Evolutionary conservation across 2,113 vertebrate genomes (phyloP), one percentile per base, ranked within the genome.

Genomic region (Salvelinus fontinalis): DNA sequence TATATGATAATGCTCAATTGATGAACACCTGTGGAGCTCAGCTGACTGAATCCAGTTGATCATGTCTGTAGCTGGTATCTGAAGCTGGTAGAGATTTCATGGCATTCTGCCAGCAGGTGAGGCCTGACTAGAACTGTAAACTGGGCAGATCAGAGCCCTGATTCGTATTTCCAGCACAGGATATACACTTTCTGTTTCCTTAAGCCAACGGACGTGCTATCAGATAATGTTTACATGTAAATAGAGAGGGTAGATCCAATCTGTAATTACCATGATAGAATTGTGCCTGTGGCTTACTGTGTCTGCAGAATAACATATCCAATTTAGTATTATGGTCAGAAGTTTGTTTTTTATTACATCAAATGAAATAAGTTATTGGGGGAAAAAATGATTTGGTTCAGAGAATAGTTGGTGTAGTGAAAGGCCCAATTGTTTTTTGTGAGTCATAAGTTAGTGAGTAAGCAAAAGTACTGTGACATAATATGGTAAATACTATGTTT

Each of bases 1-100:
- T 78, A 7, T 73, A 81, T 86, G 87, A 86, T 82, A 86, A 89
- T 83, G 78, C 76, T 88, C 88, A 86, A 83, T 85, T 88, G 87
- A 82, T 51, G 81, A 82, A 81, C 87, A 88, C 86, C 84, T 90
- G 86, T 71, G 75, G 68, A 27, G 64, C 60, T 64, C 78, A 24
- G 60, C 9, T 24, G 7, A 11, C 3, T 22, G 60, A 0, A 64
- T n/a, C 22, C 20, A 44, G 20, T 48, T 54, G 75, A 70, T 71
- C 11, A 16, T 57, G 78, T 13, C 69, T 72, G 1, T 14, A 3
- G 70, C 67, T 22, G 31, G 49, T 0, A 12, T 11, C 39, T 44
- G 39, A 2, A 44, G 39, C 39, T 44, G 39, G 39, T 2, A 44
- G 39, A 44, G 39, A 44, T 3, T 12, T 11, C 39, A 44, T 44